phyloP scores from a whole-genome alignment of 2,797 vertebrate genomes.

The Phoxinus dragarum region DNA sequence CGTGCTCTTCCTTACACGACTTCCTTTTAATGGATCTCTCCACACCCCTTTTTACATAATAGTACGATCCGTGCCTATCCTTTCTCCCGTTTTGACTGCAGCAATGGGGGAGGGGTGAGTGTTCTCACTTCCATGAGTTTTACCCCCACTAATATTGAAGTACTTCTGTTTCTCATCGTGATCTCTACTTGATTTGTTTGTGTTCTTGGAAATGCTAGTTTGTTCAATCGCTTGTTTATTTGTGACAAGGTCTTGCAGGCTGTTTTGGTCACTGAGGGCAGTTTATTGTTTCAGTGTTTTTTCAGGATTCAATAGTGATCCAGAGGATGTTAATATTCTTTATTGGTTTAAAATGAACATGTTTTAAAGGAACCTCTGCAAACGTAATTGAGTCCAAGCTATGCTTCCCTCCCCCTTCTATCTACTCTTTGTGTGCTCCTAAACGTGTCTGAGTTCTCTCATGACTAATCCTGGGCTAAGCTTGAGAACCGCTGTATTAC shows the following conservation, averaged over 20 bases:
- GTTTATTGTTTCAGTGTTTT: background rate
- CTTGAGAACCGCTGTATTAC: slow-evolving; percentile 1
- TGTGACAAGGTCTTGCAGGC: background rate
- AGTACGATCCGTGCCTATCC: background rate
- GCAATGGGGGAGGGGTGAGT: slow-evolving; percentile 3
- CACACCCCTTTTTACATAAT: slow-evolving; percentile 22
- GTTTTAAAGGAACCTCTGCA: background rate
- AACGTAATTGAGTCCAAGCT: background rate
- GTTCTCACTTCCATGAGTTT: slow-evolving; percentile 5
- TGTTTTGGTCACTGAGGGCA: background rate
- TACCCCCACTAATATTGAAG: background rate
- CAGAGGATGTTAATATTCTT: background rate
- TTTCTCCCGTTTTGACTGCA: background rate
- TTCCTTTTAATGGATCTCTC: background rate
- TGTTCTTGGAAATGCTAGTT: background rate
- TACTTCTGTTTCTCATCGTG: background rate
- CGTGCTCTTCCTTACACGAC: background rate
- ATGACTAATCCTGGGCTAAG: slow-evolving; percentile 10
- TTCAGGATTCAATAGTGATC: background rate
- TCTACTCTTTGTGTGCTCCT: slow-evolving; percentile 11
- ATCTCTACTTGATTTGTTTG: background rate
- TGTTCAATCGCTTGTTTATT: background rate
- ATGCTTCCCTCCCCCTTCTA: background rate
- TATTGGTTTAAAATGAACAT: background rate
- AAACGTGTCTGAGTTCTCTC: slow-evolving; percentile 7